A percentile compares a stretch with the other conserved stretches of the same genome.
Evolutionary conservation across 1,140 invertebrate genomes (phyloP).

Genomic region (Cyphomyrmex costatus): DNA sequence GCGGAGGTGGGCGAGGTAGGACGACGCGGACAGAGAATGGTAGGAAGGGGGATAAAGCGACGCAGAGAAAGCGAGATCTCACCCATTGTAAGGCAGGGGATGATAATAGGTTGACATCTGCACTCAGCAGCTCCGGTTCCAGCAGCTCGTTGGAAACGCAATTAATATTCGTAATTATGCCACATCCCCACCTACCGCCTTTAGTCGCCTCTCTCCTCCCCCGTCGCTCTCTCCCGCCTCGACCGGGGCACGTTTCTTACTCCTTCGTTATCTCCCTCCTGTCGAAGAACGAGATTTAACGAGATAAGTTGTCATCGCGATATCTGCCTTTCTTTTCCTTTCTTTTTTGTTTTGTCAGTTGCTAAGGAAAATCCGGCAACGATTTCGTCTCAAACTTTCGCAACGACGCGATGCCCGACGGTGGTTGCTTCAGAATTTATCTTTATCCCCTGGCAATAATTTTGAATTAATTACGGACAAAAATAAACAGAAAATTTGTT

Average conservation of each 20-base stretch:
- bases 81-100: slow-evolving; percentile 83
- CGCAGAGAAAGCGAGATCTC: slow-evolving; percentile 80
- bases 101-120: slow-evolving; percentile 87
- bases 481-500: not conserved
- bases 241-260: slow-evolving; percentile 53
- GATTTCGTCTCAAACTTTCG: slow-evolving; percentile 14
- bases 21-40: slow-evolving; percentile 27
- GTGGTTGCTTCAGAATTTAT: not conserved
- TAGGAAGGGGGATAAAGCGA: slow-evolving; percentile 68
- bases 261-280: slow-evolving; percentile 70
- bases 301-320: slow-evolving; percentile 76
- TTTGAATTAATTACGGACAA: slow-evolving; percentile 3
- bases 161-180: slow-evolving; percentile 86
- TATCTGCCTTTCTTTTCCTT: slow-evolving; percentile 61
- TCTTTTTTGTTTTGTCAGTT: slow-evolving; percentile 30
- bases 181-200: slow-evolving; percentile 77
- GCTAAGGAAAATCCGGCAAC: not conserved
- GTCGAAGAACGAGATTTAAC: slow-evolving; percentile 79
- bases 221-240: not conserved
- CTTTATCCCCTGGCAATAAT: slow-evolving; percentile 15
- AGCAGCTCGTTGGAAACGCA: slow-evolving; percentile 84
- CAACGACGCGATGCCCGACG: not conserved
- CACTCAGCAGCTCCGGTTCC: slow-evolving; percentile 84
- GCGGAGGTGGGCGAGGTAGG: slow-evolving; percentile 30
- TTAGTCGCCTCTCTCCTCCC: slow-evolving; percentile 44